Conservation (phyloP, 2,888 invertebrate genomes). For the Brenthis ino region DNA sequence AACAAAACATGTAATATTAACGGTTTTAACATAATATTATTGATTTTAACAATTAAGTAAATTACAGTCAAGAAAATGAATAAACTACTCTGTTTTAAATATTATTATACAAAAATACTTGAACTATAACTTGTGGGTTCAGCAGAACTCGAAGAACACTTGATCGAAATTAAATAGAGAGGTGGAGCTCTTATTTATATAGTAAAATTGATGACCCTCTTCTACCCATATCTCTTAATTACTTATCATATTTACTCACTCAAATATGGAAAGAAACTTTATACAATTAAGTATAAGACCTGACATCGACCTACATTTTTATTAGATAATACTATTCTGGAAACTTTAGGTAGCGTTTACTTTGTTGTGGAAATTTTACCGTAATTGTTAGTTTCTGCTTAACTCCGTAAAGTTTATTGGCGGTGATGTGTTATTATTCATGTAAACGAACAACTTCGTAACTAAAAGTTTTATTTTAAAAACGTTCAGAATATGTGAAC, state of each 20-base stretch:
- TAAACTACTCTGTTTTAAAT: no score
- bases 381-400: slow-evolving; percentile 1
- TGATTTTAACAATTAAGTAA: no score
- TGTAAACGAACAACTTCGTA: background rate
- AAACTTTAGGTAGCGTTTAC: background rate
- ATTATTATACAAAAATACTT: no score
- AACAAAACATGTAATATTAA: no score
- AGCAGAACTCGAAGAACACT: slow-evolving; percentile 10
- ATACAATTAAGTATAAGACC: background rate
- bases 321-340: background rate
- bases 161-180: slow-evolving; percentile 17
- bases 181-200: background rate
- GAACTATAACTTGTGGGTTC: background rate
- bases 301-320: background rate
- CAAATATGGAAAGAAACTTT: no score
- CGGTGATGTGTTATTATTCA: background rate
- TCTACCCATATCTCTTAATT: slow-evolving; percentile 7
- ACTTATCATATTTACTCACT: background rate
- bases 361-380: background rate
- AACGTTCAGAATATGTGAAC: background rate
- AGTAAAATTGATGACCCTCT: slow-evolving; percentile 5
- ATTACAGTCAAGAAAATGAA: no score
- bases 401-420: background rate
- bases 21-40: no score
- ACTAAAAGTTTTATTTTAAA: slow-evolving; percentile 3